Percentiles rank a stretch among this genome's conserved stretches.
phyloP scores from a whole-genome alignment of 2,797 vertebrate species.

The Vireo griseus region DNA sequence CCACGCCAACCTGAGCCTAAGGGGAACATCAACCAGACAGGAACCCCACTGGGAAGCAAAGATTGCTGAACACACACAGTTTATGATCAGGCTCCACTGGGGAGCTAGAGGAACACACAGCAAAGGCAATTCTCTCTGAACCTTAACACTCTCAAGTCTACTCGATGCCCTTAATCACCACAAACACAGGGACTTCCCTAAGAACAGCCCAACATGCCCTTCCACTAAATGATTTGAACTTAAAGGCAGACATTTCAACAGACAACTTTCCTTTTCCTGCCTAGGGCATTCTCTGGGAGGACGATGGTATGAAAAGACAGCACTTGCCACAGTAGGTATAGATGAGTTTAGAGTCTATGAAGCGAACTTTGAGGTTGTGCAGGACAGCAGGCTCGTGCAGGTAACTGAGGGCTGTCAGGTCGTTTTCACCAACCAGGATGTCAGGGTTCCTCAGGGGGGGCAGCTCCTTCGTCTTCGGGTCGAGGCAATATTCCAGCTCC shows the following conservation, averaged over 20 bases:
- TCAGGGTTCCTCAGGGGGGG: slow-evolving; percentile 95
- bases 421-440: slow-evolving; percentile 97
- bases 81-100: not conserved
- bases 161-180: not conserved
- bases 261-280: not conserved
- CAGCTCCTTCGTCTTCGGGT: slow-evolving; percentile 89
- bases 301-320: not conserved
- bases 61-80: not conserved
- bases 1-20: not conserved
- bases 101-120: not conserved
- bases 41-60: not conserved
- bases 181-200: not conserved
- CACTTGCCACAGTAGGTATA: slow-evolving; percentile 97
- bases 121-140: not conserved
- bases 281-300: not conserved
- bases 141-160: not conserved
- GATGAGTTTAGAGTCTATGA: slow-evolving; percentile 97
- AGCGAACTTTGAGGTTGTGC: slow-evolving; percentile 97
- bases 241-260: not conserved
- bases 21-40: not conserved
- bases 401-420: slow-evolving; percentile 97
- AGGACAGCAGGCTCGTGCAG: slow-evolving; percentile 96
- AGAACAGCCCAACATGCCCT: not conserved
- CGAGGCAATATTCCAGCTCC: slow-evolving; percentile 87
- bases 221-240: not conserved